phyloP scores from a whole-genome alignment of 2,113 vertebrate genomes.

The Asarcornis scutulata region DNA sequence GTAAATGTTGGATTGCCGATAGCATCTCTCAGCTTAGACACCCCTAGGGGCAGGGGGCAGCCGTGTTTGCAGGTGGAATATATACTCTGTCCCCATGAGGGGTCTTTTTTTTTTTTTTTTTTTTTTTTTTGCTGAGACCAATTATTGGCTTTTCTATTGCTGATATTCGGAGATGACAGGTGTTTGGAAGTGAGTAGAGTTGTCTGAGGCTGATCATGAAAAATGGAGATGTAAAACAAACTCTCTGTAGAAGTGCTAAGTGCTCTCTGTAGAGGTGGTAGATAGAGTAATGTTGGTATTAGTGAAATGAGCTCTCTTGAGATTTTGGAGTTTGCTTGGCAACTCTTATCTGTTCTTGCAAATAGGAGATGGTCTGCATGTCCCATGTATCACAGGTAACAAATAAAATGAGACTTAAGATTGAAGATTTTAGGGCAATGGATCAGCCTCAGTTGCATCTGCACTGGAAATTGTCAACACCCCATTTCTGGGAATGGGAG shows the following conservation, averaged over 20 bases:
- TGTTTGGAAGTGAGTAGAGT: background rate
- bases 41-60: too few species aligned
- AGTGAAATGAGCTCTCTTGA: background rate
- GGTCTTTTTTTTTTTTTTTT: background rate
- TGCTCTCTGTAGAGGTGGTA: background rate
- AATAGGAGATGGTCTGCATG: background rate
- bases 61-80: background rate
- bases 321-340: background rate
- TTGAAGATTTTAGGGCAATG: background rate
- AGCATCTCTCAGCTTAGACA: background rate
- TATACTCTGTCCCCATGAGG: background rate
- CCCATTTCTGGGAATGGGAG: background rate
- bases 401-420: background rate
- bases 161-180: background rate
- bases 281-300: background rate
- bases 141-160: background rate
- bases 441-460: background rate
- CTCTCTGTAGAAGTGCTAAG: background rate
- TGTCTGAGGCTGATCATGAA: background rate
- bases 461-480: background rate
- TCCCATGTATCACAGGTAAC: rapidly evolving
- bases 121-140: background rate
- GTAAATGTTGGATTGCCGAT: background rate
- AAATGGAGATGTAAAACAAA: background rate
- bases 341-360: background rate